phyloP scores from a whole-genome alignment of 2,797 vertebrate genomes.

The Prionace glauca region DNA sequence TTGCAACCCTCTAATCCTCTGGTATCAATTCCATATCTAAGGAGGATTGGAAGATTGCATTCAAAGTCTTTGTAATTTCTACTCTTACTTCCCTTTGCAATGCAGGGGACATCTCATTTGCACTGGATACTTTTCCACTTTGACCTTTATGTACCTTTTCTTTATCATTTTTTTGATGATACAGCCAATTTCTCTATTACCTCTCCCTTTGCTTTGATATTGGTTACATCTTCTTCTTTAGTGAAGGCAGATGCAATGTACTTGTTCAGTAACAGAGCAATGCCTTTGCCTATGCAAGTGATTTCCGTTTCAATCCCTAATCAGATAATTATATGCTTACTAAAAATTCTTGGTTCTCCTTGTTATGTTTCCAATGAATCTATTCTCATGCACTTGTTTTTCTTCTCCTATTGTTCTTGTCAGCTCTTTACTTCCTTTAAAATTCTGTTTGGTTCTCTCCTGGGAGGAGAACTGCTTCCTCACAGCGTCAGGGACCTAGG shows the following conservation, averaged over 20 bases:
- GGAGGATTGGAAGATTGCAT: not conserved
- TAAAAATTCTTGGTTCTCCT: no score
- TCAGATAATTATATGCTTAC: no score
- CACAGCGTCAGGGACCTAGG: no score
- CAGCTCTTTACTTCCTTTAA: not conserved
- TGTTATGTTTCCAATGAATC: no score
- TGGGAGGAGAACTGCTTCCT: no score
- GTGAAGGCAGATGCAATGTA: not conserved
- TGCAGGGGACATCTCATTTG: not conserved
- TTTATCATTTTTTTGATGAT: not conserved
- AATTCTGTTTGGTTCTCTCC: not conserved
- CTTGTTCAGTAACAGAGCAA: not conserved
- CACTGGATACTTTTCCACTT: not conserved
- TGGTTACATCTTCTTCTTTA: not conserved
- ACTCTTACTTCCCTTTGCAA: not conserved
- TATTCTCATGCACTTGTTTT: no score
- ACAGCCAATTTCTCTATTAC: not conserved
- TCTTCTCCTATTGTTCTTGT: not conserved
- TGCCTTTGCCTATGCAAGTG: not conserved
- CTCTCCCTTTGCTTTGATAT: no score
- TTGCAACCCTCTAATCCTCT: not conserved
- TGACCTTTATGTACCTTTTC: not conserved
- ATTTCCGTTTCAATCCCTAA: no score
- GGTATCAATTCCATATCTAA: not conserved
- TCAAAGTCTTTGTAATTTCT: not conserved